Base-by-base conservation (phyloP, 1,140 invertebrate genomes). In the Drosophila aff. region DNA sequence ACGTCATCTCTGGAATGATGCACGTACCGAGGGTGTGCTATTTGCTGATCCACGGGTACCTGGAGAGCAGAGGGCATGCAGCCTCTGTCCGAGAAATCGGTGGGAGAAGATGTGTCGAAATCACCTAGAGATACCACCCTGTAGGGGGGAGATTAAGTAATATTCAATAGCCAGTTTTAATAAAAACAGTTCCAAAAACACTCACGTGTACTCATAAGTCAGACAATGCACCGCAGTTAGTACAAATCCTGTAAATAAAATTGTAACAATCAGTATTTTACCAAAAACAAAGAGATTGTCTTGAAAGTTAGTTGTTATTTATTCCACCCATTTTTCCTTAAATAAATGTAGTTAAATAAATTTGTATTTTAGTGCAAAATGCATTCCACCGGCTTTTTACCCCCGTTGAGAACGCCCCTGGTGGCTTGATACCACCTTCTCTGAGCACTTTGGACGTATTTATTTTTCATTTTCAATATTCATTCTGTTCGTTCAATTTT, bases 381-480 rank as follows among this genome's bases (percentile, higher is more conserved):
- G 1, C 2, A 36, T 53, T 53, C 40, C 41, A 4, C 43, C 7
- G 16, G 38, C 18, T n/a, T 5, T 43, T 28, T 11, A 61, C 5
- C 47, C 47, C 61, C 11, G 28, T 11, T 36, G 4, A 41, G 46
- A 13, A 53, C 40, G 67, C 67, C 33, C 2, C 67, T 71, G 64
- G 1, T 26, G 23, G 31, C 43, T 18, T n/a, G 21, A 26, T 11
- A n/a, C 15, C n/a, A 33, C 50, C 36, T 65, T n/a, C 31, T 43
- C 63, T 66, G 23, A 26, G 40, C 23, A 62, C 18, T 13, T 33
- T 31, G 28, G 3, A 44, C 55, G 10, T 73, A 73, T 73, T 73
- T 73, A 73, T 73, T 73, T 73, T 72, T 73, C 67, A 72, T 73
- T 73, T 73, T 73, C 53, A 73, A 73, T 73, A 73, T 73, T 72